phyloP scores from a whole-genome alignment of 1,140 invertebrate genomes.

The Wasmannia auropunctata region DNA sequence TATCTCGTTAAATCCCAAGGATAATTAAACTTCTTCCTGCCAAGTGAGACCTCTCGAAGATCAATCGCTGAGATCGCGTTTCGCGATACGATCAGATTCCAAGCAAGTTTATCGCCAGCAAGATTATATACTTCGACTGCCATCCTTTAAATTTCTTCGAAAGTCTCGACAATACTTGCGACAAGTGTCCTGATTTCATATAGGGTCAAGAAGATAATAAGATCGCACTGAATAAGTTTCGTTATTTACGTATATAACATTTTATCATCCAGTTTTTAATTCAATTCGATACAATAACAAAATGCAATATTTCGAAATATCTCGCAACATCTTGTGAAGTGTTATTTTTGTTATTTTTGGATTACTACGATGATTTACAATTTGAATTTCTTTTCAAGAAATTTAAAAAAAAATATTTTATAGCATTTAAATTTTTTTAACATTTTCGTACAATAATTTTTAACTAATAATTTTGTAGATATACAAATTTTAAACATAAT shows the following conservation, averaged over 20 bases:
- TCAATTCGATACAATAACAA: not conserved
- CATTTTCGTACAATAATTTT: not conserved
- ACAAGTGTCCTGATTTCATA: not conserved
- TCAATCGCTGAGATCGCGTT: constrained; percentile 12
- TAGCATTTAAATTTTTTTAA: not conserved
- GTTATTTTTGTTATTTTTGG: not conserved
- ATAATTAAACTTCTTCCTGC: constrained; percentile 19
- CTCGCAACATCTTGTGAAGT: too few species aligned
- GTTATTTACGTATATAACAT: not conserved
- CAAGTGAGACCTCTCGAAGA: not conserved
- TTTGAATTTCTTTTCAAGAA: not conserved
- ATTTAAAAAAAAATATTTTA: not conserved
- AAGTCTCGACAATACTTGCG: not conserved
- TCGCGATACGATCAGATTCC: constrained; percentile 6
- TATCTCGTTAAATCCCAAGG: constrained; percentile 24
- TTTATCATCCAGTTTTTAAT: not conserved
- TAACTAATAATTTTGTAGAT: too few species aligned
- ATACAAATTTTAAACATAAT: not conserved
- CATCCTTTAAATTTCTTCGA: not conserved
- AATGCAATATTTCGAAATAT: not conserved
- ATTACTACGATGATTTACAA: not conserved
- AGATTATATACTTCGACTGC: not conserved
- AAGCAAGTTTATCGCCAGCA: not conserved
- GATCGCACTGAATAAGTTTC: not conserved
- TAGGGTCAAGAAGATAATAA: not conserved